A percentile compares a stretch with the other conserved stretches of the same genome.
Conservation (phyloP, 2,888 invertebrate species). For the Synergus laeviventris region DNA sequence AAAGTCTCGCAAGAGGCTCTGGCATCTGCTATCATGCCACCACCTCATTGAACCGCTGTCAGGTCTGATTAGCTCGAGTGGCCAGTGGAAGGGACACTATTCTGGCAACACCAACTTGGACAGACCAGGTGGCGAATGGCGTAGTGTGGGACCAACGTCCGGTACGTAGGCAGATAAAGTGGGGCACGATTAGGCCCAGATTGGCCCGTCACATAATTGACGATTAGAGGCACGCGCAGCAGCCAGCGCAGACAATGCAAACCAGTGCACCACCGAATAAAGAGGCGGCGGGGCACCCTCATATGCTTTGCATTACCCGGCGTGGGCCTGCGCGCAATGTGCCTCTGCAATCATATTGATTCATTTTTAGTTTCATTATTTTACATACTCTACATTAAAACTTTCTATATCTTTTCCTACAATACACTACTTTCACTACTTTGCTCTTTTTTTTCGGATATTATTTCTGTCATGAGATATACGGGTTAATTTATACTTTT, state of each 20-base stretch:
- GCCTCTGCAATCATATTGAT: slow-evolving; percentile 74
- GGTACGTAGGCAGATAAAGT: slow-evolving; percentile 67
- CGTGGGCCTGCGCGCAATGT: slow-evolving; percentile 76
- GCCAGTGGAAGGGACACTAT: slow-evolving; percentile 71
- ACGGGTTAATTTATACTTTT: background rate
- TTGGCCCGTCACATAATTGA: slow-evolving; percentile 71
- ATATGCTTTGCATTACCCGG: slow-evolving; percentile 76
- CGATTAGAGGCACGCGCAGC: slow-evolving; percentile 75
- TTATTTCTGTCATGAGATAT: background rate
- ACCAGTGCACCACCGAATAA: slow-evolving; percentile 74
- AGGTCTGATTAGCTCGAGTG: slow-evolving; percentile 70
- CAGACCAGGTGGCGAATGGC: slow-evolving; percentile 70
- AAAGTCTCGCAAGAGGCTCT: slow-evolving; percentile 66
- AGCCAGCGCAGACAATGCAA: slow-evolving; percentile 77
- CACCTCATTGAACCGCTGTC: slow-evolving; percentile 71
- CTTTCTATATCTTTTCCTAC: slow-evolving; percentile 9
- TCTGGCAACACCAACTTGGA: slow-evolving; percentile 71
- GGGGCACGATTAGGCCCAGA: slow-evolving; percentile 67
- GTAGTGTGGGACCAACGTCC: slow-evolving; percentile 69
- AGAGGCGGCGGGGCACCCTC: slow-evolving; percentile 73
- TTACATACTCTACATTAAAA: slow-evolving; percentile 32
- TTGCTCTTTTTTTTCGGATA: background rate
- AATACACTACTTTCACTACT: slow-evolving; percentile 24
- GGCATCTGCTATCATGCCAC: slow-evolving; percentile 70
- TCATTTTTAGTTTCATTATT: slow-evolving; percentile 25